Conservation (phyloP, 2,888 invertebrate genomes). For the Drosophila mulleri region DNA sequence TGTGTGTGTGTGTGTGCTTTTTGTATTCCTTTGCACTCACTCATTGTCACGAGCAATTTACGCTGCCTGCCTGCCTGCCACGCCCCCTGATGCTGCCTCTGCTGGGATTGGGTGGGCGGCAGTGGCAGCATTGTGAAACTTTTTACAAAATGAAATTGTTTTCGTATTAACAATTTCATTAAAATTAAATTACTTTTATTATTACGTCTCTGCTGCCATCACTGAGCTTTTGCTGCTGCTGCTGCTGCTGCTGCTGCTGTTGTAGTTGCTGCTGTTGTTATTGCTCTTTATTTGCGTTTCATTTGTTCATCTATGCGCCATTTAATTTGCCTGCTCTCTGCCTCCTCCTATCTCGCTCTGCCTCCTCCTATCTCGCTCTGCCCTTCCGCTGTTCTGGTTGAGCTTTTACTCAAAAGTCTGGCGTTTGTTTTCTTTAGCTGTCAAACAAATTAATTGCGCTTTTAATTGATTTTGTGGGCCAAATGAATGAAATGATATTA, state of each 20-base stretch:
- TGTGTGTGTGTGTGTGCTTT: conserved; percentile 35
- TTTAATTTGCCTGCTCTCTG: conserved; percentile 50
- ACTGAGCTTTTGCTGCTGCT: conserved; percentile 32
- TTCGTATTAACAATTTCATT: conserved; percentile 82
- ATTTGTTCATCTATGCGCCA: conserved; percentile 61
- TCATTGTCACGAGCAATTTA: conserved; percentile 83
- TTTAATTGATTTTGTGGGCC: conserved; percentile 74
- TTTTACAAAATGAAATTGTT: conserved; percentile 82
- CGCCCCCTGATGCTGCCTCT: conserved; percentile 13
- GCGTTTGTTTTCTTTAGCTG: conserved; percentile 76
- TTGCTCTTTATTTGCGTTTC: conserved; percentile 39
- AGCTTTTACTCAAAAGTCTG: conserved; percentile 59
- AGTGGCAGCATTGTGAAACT: conserved; percentile 51
- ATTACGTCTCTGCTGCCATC: conserved; percentile 48
- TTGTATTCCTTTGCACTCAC: conserved; percentile 65
- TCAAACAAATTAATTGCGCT: conserved; percentile 81
- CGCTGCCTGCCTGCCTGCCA: conserved; percentile 52
- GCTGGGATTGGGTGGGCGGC: background rate
- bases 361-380: background rate
- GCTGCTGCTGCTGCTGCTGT: conserved; percentile 33
- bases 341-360: background rate
- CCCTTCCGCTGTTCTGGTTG: background rate
- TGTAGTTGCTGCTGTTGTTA: conserved; percentile 17
- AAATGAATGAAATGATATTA: conserved; percentile 60
- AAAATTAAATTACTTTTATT: conserved; percentile 80